A percentile compares a stretch with the other conserved stretches of the same genome.
Conservation (phyloP, 2,113 vertebrate species). For the Perca flavescens region DNA sequence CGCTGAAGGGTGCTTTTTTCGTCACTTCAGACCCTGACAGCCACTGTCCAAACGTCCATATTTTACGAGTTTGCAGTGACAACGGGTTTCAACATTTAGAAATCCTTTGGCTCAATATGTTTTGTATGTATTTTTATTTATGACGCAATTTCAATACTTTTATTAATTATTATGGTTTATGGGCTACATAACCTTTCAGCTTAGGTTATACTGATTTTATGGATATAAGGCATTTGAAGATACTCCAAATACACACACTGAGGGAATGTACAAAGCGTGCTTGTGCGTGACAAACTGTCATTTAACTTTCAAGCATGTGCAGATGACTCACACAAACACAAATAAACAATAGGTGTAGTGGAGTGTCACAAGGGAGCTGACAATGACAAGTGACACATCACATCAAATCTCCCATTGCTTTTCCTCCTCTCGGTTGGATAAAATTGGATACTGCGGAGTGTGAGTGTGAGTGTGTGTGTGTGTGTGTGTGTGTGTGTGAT, state of each 20-base stretch:
- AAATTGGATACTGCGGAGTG: background rate
- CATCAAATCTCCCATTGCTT: slow-evolving; percentile 37
- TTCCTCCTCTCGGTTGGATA: slow-evolving; percentile 6
- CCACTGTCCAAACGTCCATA: too few relatives aligned
- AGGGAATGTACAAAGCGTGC: background rate
- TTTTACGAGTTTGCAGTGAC: too few relatives aligned
- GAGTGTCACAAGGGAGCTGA: slow-evolving; percentile 13
- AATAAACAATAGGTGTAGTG: slow-evolving; percentile 29
- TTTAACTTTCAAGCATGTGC: slow-evolving; percentile 19
- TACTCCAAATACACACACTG: background rate
- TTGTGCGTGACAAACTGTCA: slow-evolving; percentile 23
- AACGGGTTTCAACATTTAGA: too few relatives aligned
- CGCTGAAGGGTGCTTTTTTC: too few relatives aligned
- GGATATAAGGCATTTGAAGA: too few relatives aligned
- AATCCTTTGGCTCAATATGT: too few relatives aligned
- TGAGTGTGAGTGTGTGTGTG: slow-evolving; percentile 12
- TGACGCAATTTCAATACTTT: too few relatives aligned
- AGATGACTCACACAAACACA: slow-evolving; percentile 30
- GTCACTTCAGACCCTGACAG: too few relatives aligned
- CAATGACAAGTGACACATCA: slow-evolving; percentile 33
- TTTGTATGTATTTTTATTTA: too few relatives aligned
- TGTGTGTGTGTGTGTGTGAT: background rate
- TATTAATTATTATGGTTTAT: too few relatives aligned
- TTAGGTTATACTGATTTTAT: too few relatives aligned
- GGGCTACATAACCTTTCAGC: too few relatives aligned